A percentile compares a stretch with the other conserved stretches of the same genome.
phyloP scores from a whole-genome alignment of 2,888 invertebrate species.

The Pimpla rufipes region DNA sequence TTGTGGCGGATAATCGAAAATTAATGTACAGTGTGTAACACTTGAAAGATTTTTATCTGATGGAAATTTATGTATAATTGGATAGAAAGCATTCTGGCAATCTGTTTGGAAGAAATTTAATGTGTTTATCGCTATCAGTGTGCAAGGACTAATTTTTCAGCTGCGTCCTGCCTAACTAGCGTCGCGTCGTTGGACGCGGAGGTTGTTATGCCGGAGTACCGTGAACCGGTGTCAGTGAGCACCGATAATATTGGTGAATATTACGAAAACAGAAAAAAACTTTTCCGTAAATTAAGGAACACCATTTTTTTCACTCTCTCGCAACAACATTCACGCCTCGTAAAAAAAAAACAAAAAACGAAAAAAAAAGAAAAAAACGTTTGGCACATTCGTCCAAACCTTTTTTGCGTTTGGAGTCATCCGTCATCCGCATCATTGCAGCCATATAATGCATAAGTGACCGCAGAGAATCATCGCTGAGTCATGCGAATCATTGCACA shows the following conservation, averaged over 20 bases:
- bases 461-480: constrained; percentile 5
- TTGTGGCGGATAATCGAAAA: background rate
- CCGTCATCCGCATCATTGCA: constrained; percentile 43
- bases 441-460: constrained; percentile 35
- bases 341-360: constrained; percentile 43
- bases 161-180: constrained; percentile 69
- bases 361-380: constrained; percentile 34
- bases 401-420: no score
- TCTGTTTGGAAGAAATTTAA: no score
- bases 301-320: constrained; percentile 19
- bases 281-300: constrained; percentile 10
- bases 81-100: background rate
- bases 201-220: constrained; percentile 74
- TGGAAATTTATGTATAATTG: constrained; percentile 5
- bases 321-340: constrained; percentile 60
- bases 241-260: constrained; percentile 76
- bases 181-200: constrained; percentile 65
- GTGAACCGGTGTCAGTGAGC: constrained; percentile 72
- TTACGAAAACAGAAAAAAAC: constrained; percentile 37
- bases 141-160: constrained; percentile 68
- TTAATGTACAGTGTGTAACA: no score
- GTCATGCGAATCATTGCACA: constrained; percentile 48
- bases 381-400: constrained; percentile 38
- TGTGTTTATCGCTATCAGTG: constrained; percentile 40
- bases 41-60: background rate